phyloP scores from a whole-genome alignment of 1,140 invertebrate species.

The Goniozus legneri region DNA sequence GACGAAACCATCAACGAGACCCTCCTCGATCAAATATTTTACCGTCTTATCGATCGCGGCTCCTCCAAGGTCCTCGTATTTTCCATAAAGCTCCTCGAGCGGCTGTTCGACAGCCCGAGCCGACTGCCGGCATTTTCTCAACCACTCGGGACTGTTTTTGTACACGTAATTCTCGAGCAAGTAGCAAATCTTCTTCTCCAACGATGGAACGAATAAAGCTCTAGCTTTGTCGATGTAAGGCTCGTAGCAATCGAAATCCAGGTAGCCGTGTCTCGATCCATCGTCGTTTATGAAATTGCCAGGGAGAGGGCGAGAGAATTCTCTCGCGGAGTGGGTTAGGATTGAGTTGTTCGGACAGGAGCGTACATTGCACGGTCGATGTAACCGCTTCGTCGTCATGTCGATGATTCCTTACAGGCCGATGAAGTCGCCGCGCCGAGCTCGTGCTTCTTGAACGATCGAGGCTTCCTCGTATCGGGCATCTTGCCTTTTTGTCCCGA shows the following conservation, averaged over 20 bases:
- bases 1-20: conserved; percentile 25
- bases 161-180: conserved; percentile 33
- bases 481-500: no score
- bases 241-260: conserved; percentile 19
- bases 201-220: conserved; percentile 27
- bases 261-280: no score
- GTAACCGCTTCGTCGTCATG: no score
- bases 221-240: conserved; percentile 31
- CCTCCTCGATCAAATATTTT: conserved; percentile 28
- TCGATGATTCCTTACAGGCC: no score
- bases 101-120: background rate
- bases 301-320: no score
- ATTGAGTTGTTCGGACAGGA: no score
- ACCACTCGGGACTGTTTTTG: conserved; percentile 10
- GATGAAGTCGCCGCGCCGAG: no score
- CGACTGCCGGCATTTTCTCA: conserved; percentile 24
- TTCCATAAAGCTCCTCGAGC: conserved; percentile 4
- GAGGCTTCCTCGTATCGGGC: no score
- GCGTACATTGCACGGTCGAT: no score
- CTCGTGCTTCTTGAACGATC: no score
- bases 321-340: no score
- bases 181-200: conserved; percentile 28
- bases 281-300: no score
- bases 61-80: conserved; percentile 8
- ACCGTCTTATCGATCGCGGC: conserved; percentile 14